Conservation (phyloP, 2,888 invertebrate species). For the Epinotia demarniana region DNA sequence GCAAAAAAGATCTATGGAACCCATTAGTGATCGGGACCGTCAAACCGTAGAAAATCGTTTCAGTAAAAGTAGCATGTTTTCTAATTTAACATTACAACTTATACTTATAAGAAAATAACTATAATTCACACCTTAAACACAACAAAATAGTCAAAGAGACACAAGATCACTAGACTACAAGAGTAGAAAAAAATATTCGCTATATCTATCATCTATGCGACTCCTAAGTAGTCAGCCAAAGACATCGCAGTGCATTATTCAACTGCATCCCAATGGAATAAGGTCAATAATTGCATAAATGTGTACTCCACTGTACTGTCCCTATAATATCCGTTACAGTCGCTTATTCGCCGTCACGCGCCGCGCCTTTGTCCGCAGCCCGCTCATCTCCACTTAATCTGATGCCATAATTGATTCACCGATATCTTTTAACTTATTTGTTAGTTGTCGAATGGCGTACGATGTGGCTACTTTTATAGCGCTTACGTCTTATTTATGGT, state of each 20-base stretch:
- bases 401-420: constrained; percentile 70
- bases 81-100: too few species aligned
- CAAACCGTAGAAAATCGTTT: too few species aligned
- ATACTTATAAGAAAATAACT: too few species aligned
- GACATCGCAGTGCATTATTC: background rate
- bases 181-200: background rate
- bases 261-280: background rate
- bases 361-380: constrained; percentile 64
- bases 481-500: background rate
- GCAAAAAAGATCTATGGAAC: too few species aligned
- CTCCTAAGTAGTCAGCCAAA: background rate
- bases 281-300: constrained; percentile 9
- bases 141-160: background rate
- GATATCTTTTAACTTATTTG: constrained; percentile 55
- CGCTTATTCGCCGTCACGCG: constrained; percentile 75
- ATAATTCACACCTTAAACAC: too few species aligned
- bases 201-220: background rate
- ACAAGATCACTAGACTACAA: background rate
- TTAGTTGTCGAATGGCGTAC: background rate
- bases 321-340: constrained; percentile 21
- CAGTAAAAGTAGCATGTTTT: too few species aligned
- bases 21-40: too few species aligned
- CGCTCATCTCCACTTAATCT: constrained; percentile 77
- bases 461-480: background rate
- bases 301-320: constrained; percentile 1